Conservation (phyloP, 2,797 vertebrate species). For the Megalops cyprinoides region DNA sequence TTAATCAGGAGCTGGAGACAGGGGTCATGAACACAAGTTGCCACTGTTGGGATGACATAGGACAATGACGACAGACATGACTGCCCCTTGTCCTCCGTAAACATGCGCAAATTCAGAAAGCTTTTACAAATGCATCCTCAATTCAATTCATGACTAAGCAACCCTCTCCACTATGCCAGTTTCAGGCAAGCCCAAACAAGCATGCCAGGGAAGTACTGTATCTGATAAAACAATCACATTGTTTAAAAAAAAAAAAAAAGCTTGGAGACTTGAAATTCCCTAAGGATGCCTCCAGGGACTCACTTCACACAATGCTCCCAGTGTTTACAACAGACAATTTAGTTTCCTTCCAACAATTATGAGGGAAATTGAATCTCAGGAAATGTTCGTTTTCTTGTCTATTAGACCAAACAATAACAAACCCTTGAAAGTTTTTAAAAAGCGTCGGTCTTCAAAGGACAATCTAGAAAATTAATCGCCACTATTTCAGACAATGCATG, state of each 20-base stretch:
- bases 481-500: constrained; percentile 56
- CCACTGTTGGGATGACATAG: no score
- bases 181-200: constrained; percentile 9
- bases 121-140: constrained; percentile 56
- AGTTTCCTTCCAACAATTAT: constrained; percentile 99
- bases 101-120: constrained; percentile 46
- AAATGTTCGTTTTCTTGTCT: constrained; percentile 92
- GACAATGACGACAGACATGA: no score
- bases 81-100: no score
- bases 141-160: constrained; percentile 57
- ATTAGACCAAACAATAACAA: constrained; percentile 91
- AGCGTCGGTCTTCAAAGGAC: constrained; percentile 83
- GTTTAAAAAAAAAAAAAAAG: constrained; percentile 40
- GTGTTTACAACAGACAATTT: constrained; percentile 93
- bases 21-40: not conserved
- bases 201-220: constrained; percentile 32
- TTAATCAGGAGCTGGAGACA: not conserved
- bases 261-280: constrained; percentile 47
- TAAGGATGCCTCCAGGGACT: constrained; percentile 56
- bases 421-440: constrained; percentile 77
- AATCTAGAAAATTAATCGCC: constrained; percentile 71
- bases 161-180: not conserved
- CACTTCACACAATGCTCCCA: constrained; percentile 82
- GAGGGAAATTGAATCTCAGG: constrained; percentile 98
- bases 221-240: constrained; percentile 37